phyloP scores from a whole-genome alignment of 2,888 invertebrate genomes.

The Campoplex capitator region DNA sequence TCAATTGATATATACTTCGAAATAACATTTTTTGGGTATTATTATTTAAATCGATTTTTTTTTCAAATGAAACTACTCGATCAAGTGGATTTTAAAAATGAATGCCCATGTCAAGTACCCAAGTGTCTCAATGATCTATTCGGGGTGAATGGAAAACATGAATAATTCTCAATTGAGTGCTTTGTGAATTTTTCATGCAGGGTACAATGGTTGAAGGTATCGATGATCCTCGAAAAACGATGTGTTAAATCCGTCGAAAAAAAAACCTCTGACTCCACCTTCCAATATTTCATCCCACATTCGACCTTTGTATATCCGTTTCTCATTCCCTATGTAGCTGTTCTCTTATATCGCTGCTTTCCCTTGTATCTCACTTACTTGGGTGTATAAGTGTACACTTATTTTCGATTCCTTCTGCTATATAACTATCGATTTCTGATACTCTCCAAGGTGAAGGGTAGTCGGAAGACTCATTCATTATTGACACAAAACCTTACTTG shows the following conservation, averaged over 20 bases:
- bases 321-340: constrained; percentile 38
- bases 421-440: constrained; percentile 7
- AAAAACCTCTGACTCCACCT: neutral
- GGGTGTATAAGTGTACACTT: neutral
- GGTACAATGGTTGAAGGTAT: neutral
- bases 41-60: neutral
- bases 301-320: constrained; percentile 45
- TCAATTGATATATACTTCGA: neutral
- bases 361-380: neutral
- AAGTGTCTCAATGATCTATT: neutral
- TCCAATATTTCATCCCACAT: constrained; percentile 33
- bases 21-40: neutral
- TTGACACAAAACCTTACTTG: neutral
- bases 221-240: constrained; percentile 14
- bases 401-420: constrained; percentile 1
- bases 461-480: neutral
- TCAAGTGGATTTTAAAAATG: neutral
- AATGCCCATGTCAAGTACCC: neutral
- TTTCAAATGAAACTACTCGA: neutral
- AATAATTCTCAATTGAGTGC: constrained; percentile 31
- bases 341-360: constrained; percentile 3
- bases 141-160: constrained; percentile 7
- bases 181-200: constrained; percentile 33
- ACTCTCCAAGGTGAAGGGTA: neutral
- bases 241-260: constrained; percentile 20